Base-by-base conservation (phyloP, 2,888 invertebrate species). In the Parapristionchus giblindavisi region DNA sequence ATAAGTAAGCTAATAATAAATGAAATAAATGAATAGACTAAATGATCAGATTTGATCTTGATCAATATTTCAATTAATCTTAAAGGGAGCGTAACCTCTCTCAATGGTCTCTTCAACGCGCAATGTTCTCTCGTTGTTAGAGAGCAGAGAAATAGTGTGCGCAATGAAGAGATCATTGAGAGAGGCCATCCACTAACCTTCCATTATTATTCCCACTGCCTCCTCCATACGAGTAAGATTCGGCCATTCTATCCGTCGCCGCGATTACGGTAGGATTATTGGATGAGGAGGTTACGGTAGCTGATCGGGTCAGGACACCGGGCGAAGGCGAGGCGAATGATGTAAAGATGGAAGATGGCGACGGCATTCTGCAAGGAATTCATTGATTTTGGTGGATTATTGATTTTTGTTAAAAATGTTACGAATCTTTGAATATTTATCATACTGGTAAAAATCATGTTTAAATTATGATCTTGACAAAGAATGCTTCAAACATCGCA, bases 301-400 rank as follows among this genome's bases (percentile, higher is more conserved):
- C 66, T 51, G 66, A 66, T 5, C 66, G 66, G n/a, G 66, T 66
- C 17, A 66, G 66, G 66, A 66, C 27, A 61, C 61, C 61, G 24
- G 61, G 61, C 27, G 66, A 66, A 0, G 66, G 66, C 29, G 66
- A 66, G 24, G 66, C 43, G 51, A 66, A 66, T 29, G 66, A 36
- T 2, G 32, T 66, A 34, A 51, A 34, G 66, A 66, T 51, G 14
- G 66, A 66, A 0, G 66, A 66, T 21, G 66, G 66, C 3, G 66
- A 66, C 17, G 66, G 66, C 66, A 66, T 66, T 48, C 66, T 66
- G 66, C 11, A 66, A 66, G n/a, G 11, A 17, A 2, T 21, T 60
- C 11, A 1, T 17, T 58, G 34, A 32, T 58, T 54, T 27, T 3
- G n/a, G n/a, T n/a, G 24, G 8, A 54, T 24, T 54, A 60, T 60